Percentiles rank a stretch among this genome's conserved stretches.
Conservation (phyloP, 2,888 invertebrate species). For the Apamea monoglypha region DNA sequence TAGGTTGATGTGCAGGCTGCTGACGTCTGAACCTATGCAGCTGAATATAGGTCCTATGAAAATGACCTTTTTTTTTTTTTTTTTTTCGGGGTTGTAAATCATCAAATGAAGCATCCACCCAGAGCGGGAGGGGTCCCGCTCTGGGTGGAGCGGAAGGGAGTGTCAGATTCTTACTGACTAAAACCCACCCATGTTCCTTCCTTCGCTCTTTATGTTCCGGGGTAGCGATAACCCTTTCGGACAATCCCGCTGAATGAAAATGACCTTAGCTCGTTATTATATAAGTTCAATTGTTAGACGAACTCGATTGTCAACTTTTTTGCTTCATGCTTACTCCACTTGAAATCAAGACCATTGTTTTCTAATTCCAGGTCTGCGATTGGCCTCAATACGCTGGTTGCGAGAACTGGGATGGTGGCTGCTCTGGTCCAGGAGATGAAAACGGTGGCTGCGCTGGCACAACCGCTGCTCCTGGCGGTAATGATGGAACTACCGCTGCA, state of each 20-base stretch:
- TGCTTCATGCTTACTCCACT: background rate
- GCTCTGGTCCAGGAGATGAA: conserved; percentile 14
- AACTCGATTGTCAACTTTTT: background rate
- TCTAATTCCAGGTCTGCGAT: conserved; percentile 62
- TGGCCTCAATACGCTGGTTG: conserved; percentile 67
- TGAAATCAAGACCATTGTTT: background rate
- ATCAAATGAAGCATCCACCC: no score
- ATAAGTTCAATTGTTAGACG: background rate
- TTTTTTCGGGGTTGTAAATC: no score
- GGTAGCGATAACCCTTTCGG: no score
- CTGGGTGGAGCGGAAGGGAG: no score
- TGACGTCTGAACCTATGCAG: no score
- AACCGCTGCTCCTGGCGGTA: background rate
- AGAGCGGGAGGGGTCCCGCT: no score
- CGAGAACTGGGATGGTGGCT: conserved; percentile 22
- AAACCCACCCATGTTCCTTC: no score
- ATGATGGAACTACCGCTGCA: background rate
- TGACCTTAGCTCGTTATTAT: background rate
- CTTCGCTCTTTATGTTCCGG: no score
- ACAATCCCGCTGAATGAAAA: no score
- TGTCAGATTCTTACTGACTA: no score
- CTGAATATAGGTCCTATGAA: background rate
- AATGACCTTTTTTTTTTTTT: no score
- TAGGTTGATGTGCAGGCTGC: no score
- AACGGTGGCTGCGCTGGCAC: conserved; percentile 27